Base-by-base conservation (phyloP, 1,140 invertebrate genomes). In the Andrena cerasifolii region DNA sequence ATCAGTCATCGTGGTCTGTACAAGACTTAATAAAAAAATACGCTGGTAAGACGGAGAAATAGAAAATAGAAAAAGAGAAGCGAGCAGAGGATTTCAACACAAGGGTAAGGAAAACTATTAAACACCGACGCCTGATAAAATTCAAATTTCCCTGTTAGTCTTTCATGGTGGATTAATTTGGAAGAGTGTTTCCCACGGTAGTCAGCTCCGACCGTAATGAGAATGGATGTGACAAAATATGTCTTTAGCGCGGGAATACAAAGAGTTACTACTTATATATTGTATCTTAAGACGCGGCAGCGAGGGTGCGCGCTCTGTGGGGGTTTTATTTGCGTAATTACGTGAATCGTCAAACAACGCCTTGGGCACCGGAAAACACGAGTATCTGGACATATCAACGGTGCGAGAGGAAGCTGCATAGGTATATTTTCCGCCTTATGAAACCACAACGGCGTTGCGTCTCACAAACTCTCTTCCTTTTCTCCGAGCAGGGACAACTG, bases 301-400 rank as follows among this genome's bases (percentile, higher is more conserved):
- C 24, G 14, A 65, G 28, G 21, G 12, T 21, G 1, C 14, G 5
- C 16, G 4, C 18, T 12, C 18, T 14, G n/a, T 7, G 21, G 24
- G 18, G 33, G n/a, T 33, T 12, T 3, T 18, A 16, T 54, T 24
- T 26, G 33, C 2, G 14, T n/a, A 8, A 70, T 8, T 16, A 21
- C 28, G 24, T 1, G 53, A 56, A 28, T 4, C 24, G 56, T 70
- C 36, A 70, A 58, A 58, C 67, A 70, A 56, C 24, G n/a, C 31
- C 28, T 10, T 26, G 31, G 1, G 16, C 12, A 14, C 1, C 6
- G 14, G 36, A 70, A 70, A 56, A 70, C 24, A 45, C 24, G 51
- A n/a, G 24, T 24, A 70, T 70, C 53, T 28, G 43, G 10, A 8
- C 2, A 28, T 70, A 45, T 58, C 3, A 45, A 18, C 31, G 67